Conservation (phyloP, 2,888 invertebrate genomes). For the Monoplex corrugatus region DNA sequence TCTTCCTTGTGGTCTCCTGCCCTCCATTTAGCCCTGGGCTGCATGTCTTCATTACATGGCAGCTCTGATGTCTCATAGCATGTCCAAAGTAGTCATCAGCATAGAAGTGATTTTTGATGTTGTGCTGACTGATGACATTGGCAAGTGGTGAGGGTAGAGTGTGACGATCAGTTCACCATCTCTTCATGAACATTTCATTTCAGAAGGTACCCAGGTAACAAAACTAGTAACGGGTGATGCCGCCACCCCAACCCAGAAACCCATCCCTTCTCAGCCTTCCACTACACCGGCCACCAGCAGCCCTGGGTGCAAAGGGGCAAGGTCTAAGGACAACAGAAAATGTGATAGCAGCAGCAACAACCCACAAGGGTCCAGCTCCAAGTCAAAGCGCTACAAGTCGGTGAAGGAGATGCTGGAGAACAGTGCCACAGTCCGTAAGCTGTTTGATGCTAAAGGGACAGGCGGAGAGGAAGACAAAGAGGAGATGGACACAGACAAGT, state of each 20-base stretch:
- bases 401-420: slow-evolving; percentile 65
- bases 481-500: slow-evolving; percentile 65
- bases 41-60: no score
- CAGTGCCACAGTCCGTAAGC: slow-evolving; percentile 64
- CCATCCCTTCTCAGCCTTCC: no score
- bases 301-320: background rate
- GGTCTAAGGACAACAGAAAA: background rate
- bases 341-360: background rate
- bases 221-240: background rate
- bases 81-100: no score
- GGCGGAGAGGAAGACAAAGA: slow-evolving; percentile 7
- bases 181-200: background rate
- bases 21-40: no score
- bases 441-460: slow-evolving; percentile 57
- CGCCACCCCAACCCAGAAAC: background rate
- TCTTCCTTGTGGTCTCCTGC: no score
- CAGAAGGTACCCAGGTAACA: background rate
- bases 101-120: no score
- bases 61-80: no score
- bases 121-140: no score
- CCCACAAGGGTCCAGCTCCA: slow-evolving; percentile 17
- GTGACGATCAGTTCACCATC: no score
- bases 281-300: background rate
- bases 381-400: slow-evolving; percentile 59
- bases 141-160: no score